Evolutionary conservation across 1,140 invertebrate species (phyloP).

Genomic region (Chrysoperla carnea): DNA sequence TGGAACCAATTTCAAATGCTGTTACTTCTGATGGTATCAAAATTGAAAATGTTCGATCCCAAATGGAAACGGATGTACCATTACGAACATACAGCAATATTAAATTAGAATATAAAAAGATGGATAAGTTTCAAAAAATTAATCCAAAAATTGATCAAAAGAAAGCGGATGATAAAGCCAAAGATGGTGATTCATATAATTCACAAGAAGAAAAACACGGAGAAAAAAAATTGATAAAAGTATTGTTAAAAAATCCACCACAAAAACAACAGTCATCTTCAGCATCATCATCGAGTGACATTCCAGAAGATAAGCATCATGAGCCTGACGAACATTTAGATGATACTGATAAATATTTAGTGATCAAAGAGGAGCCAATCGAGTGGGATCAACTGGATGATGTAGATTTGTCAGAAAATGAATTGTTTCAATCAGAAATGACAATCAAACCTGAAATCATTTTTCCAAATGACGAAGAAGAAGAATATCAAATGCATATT

Average conservation of each 20-base stretch:
- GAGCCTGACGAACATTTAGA: slow-evolving; percentile 12
- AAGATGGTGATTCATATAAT: not conserved
- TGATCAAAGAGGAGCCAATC: slow-evolving; percentile 32
- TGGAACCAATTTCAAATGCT: not conserved
- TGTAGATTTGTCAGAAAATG: slow-evolving; percentile 43
- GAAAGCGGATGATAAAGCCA: not conserved
- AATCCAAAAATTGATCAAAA: not conserved
- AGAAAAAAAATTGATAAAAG: slow-evolving; percentile 3
- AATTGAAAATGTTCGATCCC: not conserved
- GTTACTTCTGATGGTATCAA: not conserved
- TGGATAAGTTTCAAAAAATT: no score
- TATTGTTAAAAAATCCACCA: not conserved
- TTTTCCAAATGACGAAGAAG: slow-evolving; percentile 25
- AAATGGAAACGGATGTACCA: not conserved
- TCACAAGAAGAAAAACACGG: slow-evolving; percentile 1
- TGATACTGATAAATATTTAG: slow-evolving; percentile 23
- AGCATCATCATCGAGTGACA: slow-evolving; percentile 2
- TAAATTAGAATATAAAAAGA: no score
- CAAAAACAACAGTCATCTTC: not conserved
- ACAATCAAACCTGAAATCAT: slow-evolving; percentile 31
- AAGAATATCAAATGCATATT: slow-evolving; percentile 7
- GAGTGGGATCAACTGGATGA: slow-evolving; percentile 29
- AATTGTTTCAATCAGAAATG: slow-evolving; percentile 31
- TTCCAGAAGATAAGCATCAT: slow-evolving; percentile 3
- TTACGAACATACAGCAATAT: no score